phyloP scores from a whole-genome alignment of 2,797 vertebrate genomes.

The Falco biarmicus region DNA sequence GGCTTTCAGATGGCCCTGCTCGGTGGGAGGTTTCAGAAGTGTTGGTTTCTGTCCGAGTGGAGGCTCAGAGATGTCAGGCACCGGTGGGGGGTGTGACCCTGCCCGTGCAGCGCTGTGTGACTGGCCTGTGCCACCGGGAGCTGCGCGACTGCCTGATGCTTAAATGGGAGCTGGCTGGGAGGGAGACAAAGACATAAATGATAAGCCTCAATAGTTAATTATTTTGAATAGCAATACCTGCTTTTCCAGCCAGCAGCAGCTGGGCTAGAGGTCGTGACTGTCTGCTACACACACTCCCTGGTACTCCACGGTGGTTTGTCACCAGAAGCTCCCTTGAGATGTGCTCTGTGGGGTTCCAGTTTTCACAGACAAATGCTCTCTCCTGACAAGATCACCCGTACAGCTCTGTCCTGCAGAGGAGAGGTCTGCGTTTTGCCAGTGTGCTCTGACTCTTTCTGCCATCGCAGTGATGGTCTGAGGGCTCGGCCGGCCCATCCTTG shows the following conservation, averaged over 20 bases:
- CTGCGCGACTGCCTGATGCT: neutral
- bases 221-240: neutral
- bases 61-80: neutral
- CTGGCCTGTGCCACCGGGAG: neutral
- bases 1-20: neutral
- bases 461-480: neutral
- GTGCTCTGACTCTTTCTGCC: neutral
- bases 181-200: neutral
- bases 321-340: neutral
- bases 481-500: neutral
- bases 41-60: neutral
- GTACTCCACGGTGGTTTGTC: neutral
- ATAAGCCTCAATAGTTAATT: neutral
- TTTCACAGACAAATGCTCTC: neutral
- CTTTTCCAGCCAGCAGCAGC: neutral
- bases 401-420: neutral
- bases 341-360: rapidly evolving
- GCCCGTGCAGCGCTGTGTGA: neutral
- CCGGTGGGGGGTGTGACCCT: neutral
- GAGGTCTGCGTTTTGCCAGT: neutral
- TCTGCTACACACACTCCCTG: neutral
- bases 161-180: neutral
- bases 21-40: neutral
- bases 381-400: neutral
- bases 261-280: neutral